Conservation (phyloP, 2,113 vertebrate genomes). For the Pluvialis apricaria region DNA sequence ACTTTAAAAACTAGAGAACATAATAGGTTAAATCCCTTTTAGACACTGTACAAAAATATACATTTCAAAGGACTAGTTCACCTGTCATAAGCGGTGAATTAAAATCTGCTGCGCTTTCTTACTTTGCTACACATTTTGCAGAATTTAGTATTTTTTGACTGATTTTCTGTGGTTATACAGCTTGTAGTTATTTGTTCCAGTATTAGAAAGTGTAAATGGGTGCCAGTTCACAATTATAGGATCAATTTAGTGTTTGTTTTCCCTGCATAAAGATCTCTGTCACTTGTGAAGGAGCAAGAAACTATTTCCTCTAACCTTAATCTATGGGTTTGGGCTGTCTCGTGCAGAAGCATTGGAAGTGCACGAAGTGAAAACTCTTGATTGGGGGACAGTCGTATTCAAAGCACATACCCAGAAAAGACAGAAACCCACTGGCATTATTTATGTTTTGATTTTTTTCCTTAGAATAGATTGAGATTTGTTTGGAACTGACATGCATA, state of each 20-base stretch:
- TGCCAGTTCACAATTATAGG: not conserved
- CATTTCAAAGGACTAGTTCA: not conserved
- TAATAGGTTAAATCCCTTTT: not conserved
- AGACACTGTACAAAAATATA: not conserved
- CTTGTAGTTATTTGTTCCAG: not conserved
- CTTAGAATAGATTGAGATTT: not conserved
- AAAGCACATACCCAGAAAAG: not conserved
- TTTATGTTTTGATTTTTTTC: not conserved
- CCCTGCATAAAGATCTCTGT: not conserved
- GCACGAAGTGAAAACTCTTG: not conserved
- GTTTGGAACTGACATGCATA: not conserved
- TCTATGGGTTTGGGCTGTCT: not conserved
- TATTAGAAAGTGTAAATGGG: not conserved
- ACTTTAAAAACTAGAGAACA: not conserved
- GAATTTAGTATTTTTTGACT: not conserved
- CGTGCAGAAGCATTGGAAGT: not conserved
- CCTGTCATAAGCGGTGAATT: not conserved
- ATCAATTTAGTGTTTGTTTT: not conserved
- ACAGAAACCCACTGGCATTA: not conserved
- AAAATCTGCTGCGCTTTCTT: not conserved
- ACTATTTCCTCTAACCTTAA: not conserved
- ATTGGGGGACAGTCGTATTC: not conserved
- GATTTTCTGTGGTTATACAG: not conserved
- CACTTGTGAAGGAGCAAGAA: not conserved
- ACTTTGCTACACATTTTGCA: not conserved